Conservation (phyloP, 2,888 invertebrate species). For the Apantesis nais region DNA sequence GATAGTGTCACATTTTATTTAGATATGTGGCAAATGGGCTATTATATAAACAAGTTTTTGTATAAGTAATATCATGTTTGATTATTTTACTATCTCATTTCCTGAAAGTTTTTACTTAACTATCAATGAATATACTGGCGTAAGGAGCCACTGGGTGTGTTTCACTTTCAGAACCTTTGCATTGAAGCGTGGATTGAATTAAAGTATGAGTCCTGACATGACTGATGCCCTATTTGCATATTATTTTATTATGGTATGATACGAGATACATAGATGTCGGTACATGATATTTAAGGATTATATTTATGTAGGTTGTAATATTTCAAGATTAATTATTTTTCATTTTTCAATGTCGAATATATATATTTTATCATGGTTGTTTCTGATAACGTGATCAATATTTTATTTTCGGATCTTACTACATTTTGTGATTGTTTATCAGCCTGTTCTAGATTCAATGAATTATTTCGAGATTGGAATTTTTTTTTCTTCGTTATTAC, state of each 20-base stretch:
- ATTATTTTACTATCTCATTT: neutral
- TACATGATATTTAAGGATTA: conserved; percentile 32
- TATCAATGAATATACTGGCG: neutral
- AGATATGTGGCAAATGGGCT: neutral
- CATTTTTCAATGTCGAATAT: neutral
- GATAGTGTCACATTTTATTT: too few relatives aligned
- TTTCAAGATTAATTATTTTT: neutral
- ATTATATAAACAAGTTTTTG: neutral
- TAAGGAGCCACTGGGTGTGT: neutral
- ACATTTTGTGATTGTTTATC: neutral
- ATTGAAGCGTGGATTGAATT: conserved; percentile 66
- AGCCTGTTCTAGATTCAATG: neutral
- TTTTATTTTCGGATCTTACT: neutral
- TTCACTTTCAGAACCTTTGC: conserved; percentile 7
- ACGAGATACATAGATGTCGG: conserved; percentile 49
- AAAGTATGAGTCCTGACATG: conserved; percentile 62
- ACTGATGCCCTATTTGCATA: conserved; percentile 72
- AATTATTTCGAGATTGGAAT: neutral
- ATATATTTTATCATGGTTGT: neutral
- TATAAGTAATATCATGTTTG: neutral
- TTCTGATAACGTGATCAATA: neutral
- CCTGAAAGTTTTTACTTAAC: neutral
- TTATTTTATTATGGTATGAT: conserved; percentile 57
- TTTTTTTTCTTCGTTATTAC: too few relatives aligned
- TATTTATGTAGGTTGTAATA: neutral